phyloP scores from a whole-genome alignment of 2,888 invertebrate species.

The Drosophila infuscata region DNA sequence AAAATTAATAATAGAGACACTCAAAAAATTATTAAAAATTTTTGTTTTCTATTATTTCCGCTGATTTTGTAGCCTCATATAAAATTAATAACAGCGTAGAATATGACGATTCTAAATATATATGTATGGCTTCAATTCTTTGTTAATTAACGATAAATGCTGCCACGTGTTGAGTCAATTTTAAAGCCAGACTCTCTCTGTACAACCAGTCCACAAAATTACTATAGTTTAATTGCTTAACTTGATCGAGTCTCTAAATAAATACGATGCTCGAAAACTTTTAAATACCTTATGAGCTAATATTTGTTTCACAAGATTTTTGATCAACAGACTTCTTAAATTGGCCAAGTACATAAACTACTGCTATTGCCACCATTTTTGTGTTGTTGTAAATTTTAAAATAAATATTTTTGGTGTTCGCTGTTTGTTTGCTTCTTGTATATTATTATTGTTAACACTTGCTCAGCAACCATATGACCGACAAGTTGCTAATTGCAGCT shows the following conservation, averaged over 20 bases:
- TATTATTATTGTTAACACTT: slow-evolving; percentile 64
- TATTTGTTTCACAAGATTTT: slow-evolving; percentile 43
- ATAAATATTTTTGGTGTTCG: slow-evolving; percentile 31
- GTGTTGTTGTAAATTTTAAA: neutral
- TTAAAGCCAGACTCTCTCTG: neutral
- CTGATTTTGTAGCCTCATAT: neutral
- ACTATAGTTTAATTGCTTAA: neutral
- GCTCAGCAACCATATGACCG: slow-evolving; percentile 12
- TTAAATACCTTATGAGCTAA: slow-evolving; percentile 42
- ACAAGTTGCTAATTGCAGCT: slow-evolving; percentile 57
- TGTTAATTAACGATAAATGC: neutral
- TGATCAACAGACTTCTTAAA: slow-evolving; percentile 11
- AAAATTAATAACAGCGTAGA: neutral
- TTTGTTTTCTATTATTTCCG: neutral
- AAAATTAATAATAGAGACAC: neutral
- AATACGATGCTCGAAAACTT: neutral
- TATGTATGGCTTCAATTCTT: neutral
- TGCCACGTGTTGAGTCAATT: neutral
- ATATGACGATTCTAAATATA: neutral
- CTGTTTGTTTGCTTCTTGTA: slow-evolving; percentile 24
- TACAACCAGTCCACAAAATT: neutral
- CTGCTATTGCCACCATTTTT: neutral
- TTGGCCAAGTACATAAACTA: neutral
- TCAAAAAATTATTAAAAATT: neutral
- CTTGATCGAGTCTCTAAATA: neutral